A percentile compares a stretch with the other conserved stretches of the same genome.
These are phyloP conservation scores for Numida meleagris DNA, from an alignment of 2,113 vertebrate genomes.

Conservation along the genomic window DNA sequence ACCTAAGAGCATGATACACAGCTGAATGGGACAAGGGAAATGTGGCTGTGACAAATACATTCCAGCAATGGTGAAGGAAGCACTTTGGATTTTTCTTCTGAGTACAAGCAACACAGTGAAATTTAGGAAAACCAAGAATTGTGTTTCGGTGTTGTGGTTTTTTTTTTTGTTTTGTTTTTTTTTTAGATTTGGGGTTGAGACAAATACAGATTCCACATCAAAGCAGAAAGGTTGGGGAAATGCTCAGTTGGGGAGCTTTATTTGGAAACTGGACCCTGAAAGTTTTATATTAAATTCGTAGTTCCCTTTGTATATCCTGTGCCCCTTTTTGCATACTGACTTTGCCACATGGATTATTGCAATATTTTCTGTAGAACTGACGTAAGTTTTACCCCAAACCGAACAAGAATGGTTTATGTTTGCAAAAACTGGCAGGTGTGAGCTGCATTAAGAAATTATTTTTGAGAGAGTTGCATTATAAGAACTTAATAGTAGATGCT, in stretches of 20 bases:
- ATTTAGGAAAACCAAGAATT: not conserved
- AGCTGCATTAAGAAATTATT: not conserved
- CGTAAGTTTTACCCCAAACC: not conserved
- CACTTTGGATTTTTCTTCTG: not conserved
- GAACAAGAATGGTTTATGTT: not conserved
- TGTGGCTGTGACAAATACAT: not conserved
- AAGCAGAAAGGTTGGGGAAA: not conserved
- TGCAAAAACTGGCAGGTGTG: not conserved
- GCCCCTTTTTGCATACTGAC: not conserved
- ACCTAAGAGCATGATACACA: not conserved
- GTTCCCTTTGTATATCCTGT: accelerated
- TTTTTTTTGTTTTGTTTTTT: not conserved
- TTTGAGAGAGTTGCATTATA: not conserved
- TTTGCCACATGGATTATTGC: not conserved
- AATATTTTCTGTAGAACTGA: not conserved
- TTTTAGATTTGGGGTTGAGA: not conserved
- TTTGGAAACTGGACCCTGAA: not conserved
- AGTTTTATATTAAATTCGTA: not conserved
- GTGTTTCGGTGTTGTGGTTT: not conserved
- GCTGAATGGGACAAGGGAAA: not conserved
- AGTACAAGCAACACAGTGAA: not conserved
- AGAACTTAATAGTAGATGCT: not conserved
- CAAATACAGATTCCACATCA: accelerated
- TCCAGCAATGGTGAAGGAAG: not conserved
- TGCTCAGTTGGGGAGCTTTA: not conserved